Evolutionary conservation across 2,888 invertebrate genomes (phyloP), one percentile per base, ranked within the genome.

Genomic region (Cylloceria caligata): DNA sequence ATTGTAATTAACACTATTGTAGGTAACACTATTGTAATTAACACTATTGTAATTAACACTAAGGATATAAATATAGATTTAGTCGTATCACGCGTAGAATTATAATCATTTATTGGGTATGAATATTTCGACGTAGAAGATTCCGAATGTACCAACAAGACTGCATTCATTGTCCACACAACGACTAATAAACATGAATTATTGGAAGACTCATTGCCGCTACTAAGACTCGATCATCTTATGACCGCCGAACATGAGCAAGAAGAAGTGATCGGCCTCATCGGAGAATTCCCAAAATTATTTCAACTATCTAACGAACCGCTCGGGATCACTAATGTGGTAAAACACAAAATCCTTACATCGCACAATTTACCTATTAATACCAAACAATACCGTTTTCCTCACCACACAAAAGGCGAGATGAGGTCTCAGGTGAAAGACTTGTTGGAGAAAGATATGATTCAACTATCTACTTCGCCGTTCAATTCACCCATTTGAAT

Each of bases 71-170:
- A 64, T 11, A 13, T 64, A 64, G 42, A 42, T 16, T 3, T 64
- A n/a, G 27, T 64, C 4, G 13, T 21, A 19, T 42, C 64, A 9
- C 64, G 36, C 42, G 64, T 64, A 24, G 42, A 64, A 9, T 13
- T 64, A 64, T 42, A 64, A 45, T 24, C 24, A n/a, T 68, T 49
- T 39, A 49, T n/a, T n/a, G n/a, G n/a, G n/a, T n/a, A 42, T 1
- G 42, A 71, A 55, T 3, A n/a, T 9, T 2, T 9, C 0, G 21
- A 42, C 30, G 5, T 5, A 3, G 30, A 30, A 30, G 30, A 30
- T 5, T 30, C 30, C 30, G 30, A 30, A 4, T 30, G 5, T 5
- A 30, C 4, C 30, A n/a, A n/a, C n/a, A n/a, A n/a, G n/a, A n/a
- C n/a, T n/a, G n/a, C 2, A 47, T 5, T n/a, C 11, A 57, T 57